Conservation (phyloP, 2,113 vertebrate species). For the Nannobrachium achirus region DNA sequence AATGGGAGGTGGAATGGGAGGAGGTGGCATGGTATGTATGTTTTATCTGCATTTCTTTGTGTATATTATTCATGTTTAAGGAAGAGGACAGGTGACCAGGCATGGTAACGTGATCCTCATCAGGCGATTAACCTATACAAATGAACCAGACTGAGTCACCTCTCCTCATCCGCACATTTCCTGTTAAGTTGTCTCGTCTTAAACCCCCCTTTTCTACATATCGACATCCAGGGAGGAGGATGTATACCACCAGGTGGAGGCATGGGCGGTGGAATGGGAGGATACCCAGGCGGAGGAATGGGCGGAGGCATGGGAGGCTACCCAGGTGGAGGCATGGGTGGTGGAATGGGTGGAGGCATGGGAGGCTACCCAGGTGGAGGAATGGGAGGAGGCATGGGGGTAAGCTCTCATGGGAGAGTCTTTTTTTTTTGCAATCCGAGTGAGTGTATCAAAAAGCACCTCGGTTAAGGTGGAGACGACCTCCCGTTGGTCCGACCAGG, state of each 20-base stretch:
- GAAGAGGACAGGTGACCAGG: too few relatives aligned
- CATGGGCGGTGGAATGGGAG: constrained; percentile 58
- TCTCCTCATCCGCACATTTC: too few relatives aligned
- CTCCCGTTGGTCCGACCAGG: too few relatives aligned
- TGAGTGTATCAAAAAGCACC: too few relatives aligned
- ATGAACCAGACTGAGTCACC: too few relatives aligned
- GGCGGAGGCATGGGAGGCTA: background rate
- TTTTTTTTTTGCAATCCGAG: too few relatives aligned
- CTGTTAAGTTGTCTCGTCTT: too few relatives aligned
- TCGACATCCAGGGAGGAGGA: constrained; percentile 31
- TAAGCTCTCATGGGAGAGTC: background rate
- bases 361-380: constrained; percentile 27
- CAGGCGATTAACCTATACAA: too few relatives aligned
- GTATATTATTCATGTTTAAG: background rate
- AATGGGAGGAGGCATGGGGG: constrained; percentile 13
- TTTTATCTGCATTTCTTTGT: background rate
- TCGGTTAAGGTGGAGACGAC: too few relatives aligned
- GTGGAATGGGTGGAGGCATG: background rate
- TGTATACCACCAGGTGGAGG: constrained; percentile 14
- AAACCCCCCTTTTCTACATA: background rate
- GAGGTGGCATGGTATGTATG: background rate
- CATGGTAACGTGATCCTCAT: too few relatives aligned
- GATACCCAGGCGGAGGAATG: constrained; percentile 1
- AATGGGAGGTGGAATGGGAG: constrained; percentile 10
- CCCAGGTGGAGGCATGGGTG: background rate